Percentiles rank a stretch among this genome's conserved stretches.
Evolutionary conservation across 2,113 vertebrate species (phyloP).

Genomic region (Crotalus horridus): DNA sequence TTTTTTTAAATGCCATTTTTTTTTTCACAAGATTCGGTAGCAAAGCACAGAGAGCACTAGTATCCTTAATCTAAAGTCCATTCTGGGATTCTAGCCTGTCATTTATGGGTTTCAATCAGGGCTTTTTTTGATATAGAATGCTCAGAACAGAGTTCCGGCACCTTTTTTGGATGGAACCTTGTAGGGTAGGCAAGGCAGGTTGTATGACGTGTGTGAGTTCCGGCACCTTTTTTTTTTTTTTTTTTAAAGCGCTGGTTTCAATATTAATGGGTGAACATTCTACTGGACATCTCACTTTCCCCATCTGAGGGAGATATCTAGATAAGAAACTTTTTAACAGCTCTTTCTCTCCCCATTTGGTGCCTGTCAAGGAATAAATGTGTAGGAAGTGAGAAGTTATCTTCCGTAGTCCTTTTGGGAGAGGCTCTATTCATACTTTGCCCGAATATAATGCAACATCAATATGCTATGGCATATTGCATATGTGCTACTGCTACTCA

Average conservation of each 20-base stretch:
- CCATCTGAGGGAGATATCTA: slow-evolving; percentile 35
- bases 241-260: background rate
- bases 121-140: no score
- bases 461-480: slow-evolving; percentile 1
- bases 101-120: background rate
- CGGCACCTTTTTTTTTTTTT: no score
- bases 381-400: slow-evolving; percentile 76
- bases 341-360: slow-evolving; percentile 38
- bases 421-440: background rate
- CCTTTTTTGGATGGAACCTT: no score
- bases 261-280: background rate
- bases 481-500: background rate
- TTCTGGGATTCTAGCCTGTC: background rate
- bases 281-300: background rate
- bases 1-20: background rate
- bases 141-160: no score
- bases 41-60: background rate
- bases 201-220: no score
- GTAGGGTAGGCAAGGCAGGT: no score
- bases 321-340: slow-evolving; percentile 41
- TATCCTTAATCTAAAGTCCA: no score
- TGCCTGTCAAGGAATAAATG: slow-evolving; percentile 72
- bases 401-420: slow-evolving; percentile 66
- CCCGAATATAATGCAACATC: background rate
- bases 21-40: background rate